Evolutionary conservation across 35 echinoderm and acorn worm species (phyloP), one percentile per base, ranked within the genome.

Genomic region (Holothuria glaberrima): DNA sequence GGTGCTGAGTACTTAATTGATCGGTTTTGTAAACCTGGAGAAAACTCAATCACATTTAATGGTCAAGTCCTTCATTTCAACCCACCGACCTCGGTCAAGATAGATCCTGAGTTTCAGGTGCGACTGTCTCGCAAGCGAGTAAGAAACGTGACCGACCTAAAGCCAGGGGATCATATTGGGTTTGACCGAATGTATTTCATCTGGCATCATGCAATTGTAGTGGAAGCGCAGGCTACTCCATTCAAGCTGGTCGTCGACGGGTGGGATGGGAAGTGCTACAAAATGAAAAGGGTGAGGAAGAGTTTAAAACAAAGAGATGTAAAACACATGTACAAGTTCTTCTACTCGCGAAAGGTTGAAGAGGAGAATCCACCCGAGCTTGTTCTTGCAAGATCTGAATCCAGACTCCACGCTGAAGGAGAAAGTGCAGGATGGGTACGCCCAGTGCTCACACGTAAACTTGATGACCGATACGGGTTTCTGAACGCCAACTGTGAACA

Each of bases 401-500:
- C 74, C 21, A 50, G 74, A 20, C 33, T 48, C 12, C 74, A 78
- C 44, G 19, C 29, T 48, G 74, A 78, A 5, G 74, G 74, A 10
- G 74, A 78, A 48, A 25, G 50, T 25, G 74, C 74, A 1, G 74
- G 74, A 52, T 25, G 44, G 4, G 20, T 38, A 50, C 74, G 19
- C 1, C 26, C 44, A 25, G 4, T 4, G 21, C 50, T 6, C 38
- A 13, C 24, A 5, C 13, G n/a, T 30, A 38, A 78, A 22, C 29
- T 48, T 28, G 74, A 78, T 25, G 74, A 78, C 0, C 4, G 33
- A 1, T 78, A 78, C 50, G 74, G 41, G n/a, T 78, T 78, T 27
- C 29, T 78, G 10, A 78, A 78, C 13, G 74, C 74, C 9, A 78
- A 78, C 41, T 78, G 74, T 27, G 74, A 78, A 78, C 74, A 78